Evolutionary conservation across 2,888 invertebrate species (phyloP), one percentile per base, ranked within the genome.

Genomic region (Spicauda simplicius): DNA sequence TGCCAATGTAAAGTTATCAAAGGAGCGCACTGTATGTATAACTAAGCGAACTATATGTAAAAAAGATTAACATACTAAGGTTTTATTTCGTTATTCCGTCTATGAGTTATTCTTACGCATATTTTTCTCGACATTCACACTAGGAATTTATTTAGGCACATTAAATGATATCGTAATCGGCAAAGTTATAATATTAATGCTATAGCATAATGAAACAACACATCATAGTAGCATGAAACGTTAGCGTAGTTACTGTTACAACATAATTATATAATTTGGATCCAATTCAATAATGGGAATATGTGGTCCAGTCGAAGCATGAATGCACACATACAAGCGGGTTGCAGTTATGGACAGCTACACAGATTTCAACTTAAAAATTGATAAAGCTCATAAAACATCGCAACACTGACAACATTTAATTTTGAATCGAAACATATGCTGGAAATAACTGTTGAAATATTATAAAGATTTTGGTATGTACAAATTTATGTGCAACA

Each of bases 251-350:
- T 56, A 33, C 33, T 12, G 19, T 48, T 55, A 56, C 33, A 64
- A 56, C 30, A 61, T 20, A 33, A 33, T 33, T 25, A 25, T 25
- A 63, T 14, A 63, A 63, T 63, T 64, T 57, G 56, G 50, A 57
- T 37, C 50, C 55, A 53, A 60, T 59, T 59, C 14, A 59, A 41
- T 25, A 65, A 86, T 86, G 87, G 87, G 90, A 91, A 88, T 89
- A 90, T 90, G 91, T 90, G 90, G 90, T 88, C 86, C 69, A 75
- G 69, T 76, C 63, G 53, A 70, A 68, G 71, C 73, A 70, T 61
- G 66, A 30, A 50, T 56, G 50, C 67, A 65, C 61, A 54, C 59
- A 65, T 60, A 60, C 60, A 66, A 56, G 52, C 60, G 53, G 62
- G 56, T 64, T 57, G 64, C 64, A 45, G 57, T 50, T 52, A 52